These are phyloP conservation scores for Imbricaverruca yamaguchii DNA, from an alignment of 2,888 invertebrate species.

Conservation along the genomic window DNA sequence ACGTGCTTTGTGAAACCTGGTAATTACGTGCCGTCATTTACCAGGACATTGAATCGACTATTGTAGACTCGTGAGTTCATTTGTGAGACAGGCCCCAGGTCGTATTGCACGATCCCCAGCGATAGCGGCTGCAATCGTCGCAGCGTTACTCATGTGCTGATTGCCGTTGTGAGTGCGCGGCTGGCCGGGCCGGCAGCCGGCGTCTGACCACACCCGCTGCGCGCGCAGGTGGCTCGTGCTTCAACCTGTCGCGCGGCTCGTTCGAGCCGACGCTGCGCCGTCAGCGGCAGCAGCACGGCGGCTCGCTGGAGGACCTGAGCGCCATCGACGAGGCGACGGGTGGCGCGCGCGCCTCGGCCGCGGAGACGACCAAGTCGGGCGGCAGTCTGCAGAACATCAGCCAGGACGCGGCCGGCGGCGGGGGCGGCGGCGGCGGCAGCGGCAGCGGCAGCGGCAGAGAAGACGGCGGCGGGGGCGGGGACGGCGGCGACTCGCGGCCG, in stretches of 20 bases:
- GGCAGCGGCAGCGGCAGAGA: not conserved
- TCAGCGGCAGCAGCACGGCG: conserved; percentile 20
- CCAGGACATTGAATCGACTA: no score
- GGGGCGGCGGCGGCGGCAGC: not conserved
- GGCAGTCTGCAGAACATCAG: conserved; percentile 21
- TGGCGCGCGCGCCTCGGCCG: not conserved
- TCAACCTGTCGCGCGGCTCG: conserved; percentile 33
- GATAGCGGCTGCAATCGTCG: no score
- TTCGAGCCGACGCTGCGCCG: conserved; percentile 31
- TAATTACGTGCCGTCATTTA: no score
- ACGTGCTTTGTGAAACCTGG: no score
- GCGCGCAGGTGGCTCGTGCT: conserved; percentile 32
- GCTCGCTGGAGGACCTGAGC: conserved; percentile 21
- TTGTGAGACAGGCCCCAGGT: no score
- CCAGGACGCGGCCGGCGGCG: not conserved
- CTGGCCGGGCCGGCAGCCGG: no score
- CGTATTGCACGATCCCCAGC: no score
- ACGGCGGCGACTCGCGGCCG: not conserved
- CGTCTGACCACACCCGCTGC: no score
- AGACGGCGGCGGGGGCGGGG: not conserved
- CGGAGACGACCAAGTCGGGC: conserved; percentile 1
- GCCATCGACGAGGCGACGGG: conserved; percentile 12
- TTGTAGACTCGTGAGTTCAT: no score
- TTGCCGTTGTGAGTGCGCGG: no score
- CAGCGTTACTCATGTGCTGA: no score